Evolutionary conservation across 2,797 vertebrate genomes (phyloP).

Genomic region (Chromobotia macracanthus): DNA sequence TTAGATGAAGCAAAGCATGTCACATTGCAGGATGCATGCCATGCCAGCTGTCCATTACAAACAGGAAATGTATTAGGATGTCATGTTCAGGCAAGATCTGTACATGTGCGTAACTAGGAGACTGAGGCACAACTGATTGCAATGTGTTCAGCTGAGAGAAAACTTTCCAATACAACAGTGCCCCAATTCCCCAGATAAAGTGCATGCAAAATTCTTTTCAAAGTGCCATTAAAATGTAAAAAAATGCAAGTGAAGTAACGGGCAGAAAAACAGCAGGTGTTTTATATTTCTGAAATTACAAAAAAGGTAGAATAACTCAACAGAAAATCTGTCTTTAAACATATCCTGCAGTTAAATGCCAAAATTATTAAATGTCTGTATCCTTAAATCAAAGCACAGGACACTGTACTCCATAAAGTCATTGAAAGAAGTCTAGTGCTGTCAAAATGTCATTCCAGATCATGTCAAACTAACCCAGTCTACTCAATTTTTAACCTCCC

Average conservation of each 20-base stretch:
- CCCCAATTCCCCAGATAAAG: not conserved
- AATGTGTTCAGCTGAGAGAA: constrained; percentile 30
- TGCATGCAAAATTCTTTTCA: not conserved
- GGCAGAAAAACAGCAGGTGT: no score
- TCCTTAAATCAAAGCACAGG: constrained; percentile 4
- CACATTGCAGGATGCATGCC: not conserved
- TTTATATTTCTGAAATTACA: no score
- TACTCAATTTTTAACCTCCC: not conserved
- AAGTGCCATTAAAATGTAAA: not conserved
- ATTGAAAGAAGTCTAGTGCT: not conserved
- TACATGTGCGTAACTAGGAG: constrained; percentile 7
- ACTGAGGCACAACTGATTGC: constrained; percentile 27
- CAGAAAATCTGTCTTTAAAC: not conserved
- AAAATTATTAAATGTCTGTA: not conserved
- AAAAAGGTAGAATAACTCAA: not conserved
- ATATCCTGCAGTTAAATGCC: not conserved
- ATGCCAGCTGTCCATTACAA: not conserved
- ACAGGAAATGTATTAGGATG: not conserved
- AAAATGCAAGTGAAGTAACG: no score
- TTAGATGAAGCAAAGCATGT: not conserved
- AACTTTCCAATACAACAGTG: constrained; percentile 24
- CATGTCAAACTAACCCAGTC: constrained; percentile 14
- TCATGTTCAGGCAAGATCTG: constrained; percentile 19
- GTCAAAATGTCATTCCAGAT: constrained; percentile 24
- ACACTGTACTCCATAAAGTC: not conserved